phyloP scores from a whole-genome alignment of 1,140 invertebrate species.

The Chlorops oryzae region DNA sequence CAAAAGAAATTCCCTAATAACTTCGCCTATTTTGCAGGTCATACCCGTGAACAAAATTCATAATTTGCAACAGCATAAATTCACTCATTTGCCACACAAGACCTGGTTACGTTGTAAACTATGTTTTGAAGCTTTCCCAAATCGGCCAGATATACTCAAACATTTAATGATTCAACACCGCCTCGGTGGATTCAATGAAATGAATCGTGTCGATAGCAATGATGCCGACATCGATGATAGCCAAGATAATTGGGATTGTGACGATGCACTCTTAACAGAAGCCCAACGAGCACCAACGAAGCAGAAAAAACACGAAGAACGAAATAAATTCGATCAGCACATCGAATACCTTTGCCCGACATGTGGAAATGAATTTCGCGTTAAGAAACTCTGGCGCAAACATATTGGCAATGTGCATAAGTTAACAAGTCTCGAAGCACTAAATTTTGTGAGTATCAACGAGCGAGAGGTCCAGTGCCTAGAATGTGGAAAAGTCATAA shows the following conservation, averaged over 20 bases:
- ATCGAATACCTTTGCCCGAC: conserved; percentile 42
- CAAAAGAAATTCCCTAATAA: not conserved
- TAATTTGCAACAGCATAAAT: conserved; percentile 33
- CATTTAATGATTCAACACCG: conserved; percentile 33
- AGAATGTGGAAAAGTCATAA: conserved; percentile 40
- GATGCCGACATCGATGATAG: conserved; percentile 16
- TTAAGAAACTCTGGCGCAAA: conserved; percentile 40
- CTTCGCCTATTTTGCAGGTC: conserved; percentile 17
- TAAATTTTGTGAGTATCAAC: conserved; percentile 35
- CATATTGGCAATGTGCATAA: conserved; percentile 34
- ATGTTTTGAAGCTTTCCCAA: conserved; percentile 30
- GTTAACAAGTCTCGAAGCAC: conserved; percentile 33
- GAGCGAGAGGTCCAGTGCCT: conserved; percentile 36
- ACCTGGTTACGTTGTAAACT: conserved; percentile 39
- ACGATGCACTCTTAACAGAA: too few relatives aligned
- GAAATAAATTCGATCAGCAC: conserved; percentile 34
- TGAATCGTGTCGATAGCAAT: too few relatives aligned
- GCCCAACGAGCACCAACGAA: too few relatives aligned
- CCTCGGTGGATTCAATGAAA: conserved; percentile 20
- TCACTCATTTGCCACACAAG: conserved; percentile 32
- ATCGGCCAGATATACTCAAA: conserved; percentile 22
- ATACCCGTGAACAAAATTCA: conserved; percentile 30
- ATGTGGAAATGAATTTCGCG: conserved; percentile 37
- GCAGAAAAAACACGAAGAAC: not conserved
- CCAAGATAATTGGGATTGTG: conserved; percentile 13